A percentile compares a stretch with the other conserved stretches of the same genome.
These are phyloP conservation scores for Blomia tropicalis DNA, from an alignment of 2,888 invertebrate species.

Conservation along the genomic window DNA sequence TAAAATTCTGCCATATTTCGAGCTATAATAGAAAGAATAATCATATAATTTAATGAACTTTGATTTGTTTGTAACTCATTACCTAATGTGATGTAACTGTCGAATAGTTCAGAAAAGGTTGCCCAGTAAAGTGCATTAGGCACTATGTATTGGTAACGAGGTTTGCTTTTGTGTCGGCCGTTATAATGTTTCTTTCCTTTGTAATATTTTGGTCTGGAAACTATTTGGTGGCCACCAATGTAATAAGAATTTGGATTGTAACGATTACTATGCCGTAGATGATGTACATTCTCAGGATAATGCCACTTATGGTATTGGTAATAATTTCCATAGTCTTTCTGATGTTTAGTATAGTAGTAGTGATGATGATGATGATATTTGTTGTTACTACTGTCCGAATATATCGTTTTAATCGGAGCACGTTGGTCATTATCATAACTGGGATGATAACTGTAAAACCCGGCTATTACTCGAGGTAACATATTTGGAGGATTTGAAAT, in stretches of 20 bases:
- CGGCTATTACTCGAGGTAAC: slow-evolving; percentile 12
- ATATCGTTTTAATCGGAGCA: neutral
- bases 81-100: neutral
- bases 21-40: too few relatives aligned
- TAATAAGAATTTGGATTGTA: too few relatives aligned
- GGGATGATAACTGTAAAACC: slow-evolving; percentile 11
- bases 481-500: neutral
- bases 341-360: neutral
- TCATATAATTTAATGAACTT: too few relatives aligned
- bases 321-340: neutral
- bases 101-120: neutral
- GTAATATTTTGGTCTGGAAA: neutral
- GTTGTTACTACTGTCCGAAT: neutral
- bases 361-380: neutral
- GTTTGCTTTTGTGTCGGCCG: neutral
- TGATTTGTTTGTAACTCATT: too few relatives aligned
- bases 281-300: neutral
- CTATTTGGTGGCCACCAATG: too few relatives aligned
- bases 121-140: neutral
- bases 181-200: neutral
- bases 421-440: slow-evolving; percentile 9
- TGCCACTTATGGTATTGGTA: neutral
- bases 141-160: neutral
- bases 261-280: too few relatives aligned
- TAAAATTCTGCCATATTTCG: neutral